Evolutionary conservation across 1,140 invertebrate genomes (phyloP).

Genomic region (Cydia strobilella): DNA sequence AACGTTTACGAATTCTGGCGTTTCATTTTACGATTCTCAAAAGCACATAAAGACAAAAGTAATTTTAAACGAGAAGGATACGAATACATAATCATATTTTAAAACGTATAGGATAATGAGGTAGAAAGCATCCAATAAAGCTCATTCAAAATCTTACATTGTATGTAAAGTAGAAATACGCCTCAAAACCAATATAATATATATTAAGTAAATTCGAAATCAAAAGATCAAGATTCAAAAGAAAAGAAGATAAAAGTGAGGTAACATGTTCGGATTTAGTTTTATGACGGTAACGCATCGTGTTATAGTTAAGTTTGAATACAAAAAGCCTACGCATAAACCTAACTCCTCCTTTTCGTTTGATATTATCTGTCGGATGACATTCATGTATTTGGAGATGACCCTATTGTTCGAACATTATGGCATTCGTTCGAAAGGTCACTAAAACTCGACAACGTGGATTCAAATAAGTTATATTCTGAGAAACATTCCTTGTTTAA

Average conservation of each 20-base stretch:
- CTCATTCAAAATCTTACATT: too few species aligned
- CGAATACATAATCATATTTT: too few species aligned
- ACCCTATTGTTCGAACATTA: slow-evolving; percentile 30
- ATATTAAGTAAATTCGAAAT: background rate
- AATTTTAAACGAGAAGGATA: too few species aligned
- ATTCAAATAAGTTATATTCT: slow-evolving; percentile 16
- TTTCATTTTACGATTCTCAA: too few species aligned
- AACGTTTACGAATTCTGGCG: too few species aligned
- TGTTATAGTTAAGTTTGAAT: slow-evolving; percentile 22
- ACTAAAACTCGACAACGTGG: slow-evolving; percentile 19
- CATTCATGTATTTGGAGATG: slow-evolving; percentile 12
- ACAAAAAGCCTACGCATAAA: slow-evolving; percentile 21
- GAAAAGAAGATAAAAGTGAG: background rate
- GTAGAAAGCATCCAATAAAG: too few species aligned
- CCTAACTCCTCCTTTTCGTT: background rate
- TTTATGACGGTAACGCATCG: slow-evolving; percentile 12
- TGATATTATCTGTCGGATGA: slow-evolving; percentile 15
- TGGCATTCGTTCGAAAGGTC: slow-evolving; percentile 16
- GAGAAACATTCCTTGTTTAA: slow-evolving; percentile 6
- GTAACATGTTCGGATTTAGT: slow-evolving; percentile 11
- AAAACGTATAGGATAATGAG: too few species aligned
- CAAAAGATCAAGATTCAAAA: background rate
- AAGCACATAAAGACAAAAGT: too few species aligned
- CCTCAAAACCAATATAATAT: background rate
- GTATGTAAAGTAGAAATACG: background rate